Base-by-base conservation (phyloP, 92 coral and sea anemone species). In the Siderastrea siderea region DNA sequence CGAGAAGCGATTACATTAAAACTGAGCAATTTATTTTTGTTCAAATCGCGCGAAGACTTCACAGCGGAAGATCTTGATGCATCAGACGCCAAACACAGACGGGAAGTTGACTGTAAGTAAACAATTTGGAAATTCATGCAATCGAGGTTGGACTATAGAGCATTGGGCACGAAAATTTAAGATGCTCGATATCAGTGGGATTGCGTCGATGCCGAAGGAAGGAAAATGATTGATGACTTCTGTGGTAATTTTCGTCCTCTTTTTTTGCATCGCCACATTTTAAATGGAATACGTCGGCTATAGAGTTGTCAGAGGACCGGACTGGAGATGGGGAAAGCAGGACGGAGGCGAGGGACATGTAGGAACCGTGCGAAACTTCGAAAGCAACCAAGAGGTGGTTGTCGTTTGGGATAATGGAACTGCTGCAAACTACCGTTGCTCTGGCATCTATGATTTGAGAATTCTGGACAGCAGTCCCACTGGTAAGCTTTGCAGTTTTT, bases 281-380 rank as follows among this genome's bases (percentile, higher is more conserved):
- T 79, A 77, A 71, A 97, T 97, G 99, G 99, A 97, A 76, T 91
- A 91, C 78, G 99, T 97, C 38, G 99, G 99, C 71, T 97, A 93
- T 75, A 94, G 99, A 59, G 99, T 97, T 65, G 98, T 97, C 7
- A 98, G 99, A 71, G 99, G 99, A 47, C 99, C 99, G 5, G 99
- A 97, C 87, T 97, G 99, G 99, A 96, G 96, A 83, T 97, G 99
- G 99, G 99, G 99, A 86, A 97, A 97, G 77, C 99, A 97, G 84
- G 99, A 97, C 88, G 99, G 99, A 61, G 99, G 99, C 59, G 99
- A 97, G 71, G 99, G 99, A 3, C 99, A 97, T 74, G 93, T 97
- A 14, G 99, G 99, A 50, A 97, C 98, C 15, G 99, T 97, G 72
- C 90, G 99, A 65, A 95, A 93, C 84, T 97, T 97, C 68, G 99